These are phyloP conservation scores for Caenorhabditis sp. DNA, from an alignment of 2,888 invertebrate genomes.

Conservation along the genomic window DNA sequence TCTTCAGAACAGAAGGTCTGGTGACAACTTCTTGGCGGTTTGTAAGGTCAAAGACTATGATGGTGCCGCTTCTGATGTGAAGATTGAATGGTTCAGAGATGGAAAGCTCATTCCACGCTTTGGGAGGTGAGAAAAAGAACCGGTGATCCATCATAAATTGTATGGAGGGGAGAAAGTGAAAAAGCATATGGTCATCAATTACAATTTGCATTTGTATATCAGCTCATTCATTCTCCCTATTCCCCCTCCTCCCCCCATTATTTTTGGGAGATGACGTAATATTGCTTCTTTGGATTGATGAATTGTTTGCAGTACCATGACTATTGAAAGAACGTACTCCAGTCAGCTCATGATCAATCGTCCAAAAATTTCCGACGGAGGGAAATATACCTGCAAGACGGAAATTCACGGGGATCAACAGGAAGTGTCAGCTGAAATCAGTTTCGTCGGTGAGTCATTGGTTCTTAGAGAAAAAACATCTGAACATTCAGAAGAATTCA, in stretches of 20 bases:
- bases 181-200: conserved; percentile 57
- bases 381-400: conserved; percentile 70
- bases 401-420: conserved; percentile 66
- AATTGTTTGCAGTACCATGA: conserved; percentile 72
- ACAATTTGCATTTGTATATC: conserved; percentile 40
- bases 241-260: background rate
- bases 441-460: conserved; percentile 73
- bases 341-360: conserved; percentile 75
- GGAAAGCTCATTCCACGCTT: conserved; percentile 64
- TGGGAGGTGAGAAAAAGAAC: conserved; percentile 66
- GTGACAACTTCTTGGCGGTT: conserved; percentile 72
- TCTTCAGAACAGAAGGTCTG: conserved; percentile 67
- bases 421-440: conserved; percentile 68
- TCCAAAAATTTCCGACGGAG: conserved; percentile 68
- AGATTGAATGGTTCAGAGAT: conserved; percentile 71
- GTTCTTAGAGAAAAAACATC: too few species aligned
- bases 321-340: conserved; percentile 70
- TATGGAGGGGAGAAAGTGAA: background rate
- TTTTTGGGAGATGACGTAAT: conserved; percentile 35
- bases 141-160: conserved; percentile 14
- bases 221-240: background rate
- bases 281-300: conserved; percentile 31
- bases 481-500: too few species aligned
- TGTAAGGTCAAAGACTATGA: conserved; percentile 74
- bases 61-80: conserved; percentile 73